Conservation (phyloP, 1,140 invertebrate species). For the Ostrea edulis region DNA sequence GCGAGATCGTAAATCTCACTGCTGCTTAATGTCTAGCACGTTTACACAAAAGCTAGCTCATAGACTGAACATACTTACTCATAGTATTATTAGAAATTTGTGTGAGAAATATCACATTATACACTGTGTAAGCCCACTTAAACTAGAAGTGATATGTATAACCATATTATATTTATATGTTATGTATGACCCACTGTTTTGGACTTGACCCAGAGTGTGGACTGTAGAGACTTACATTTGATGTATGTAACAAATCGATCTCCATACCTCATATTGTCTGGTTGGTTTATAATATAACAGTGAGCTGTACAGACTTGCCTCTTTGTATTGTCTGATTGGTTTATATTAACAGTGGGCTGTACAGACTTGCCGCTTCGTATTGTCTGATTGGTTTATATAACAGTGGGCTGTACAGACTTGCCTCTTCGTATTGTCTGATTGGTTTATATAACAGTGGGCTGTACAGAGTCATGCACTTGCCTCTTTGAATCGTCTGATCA, state of each 20-base stretch:
- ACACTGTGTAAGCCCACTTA: too few relatives aligned
- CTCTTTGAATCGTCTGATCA: conserved; percentile 90
- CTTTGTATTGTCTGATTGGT: conserved; percentile 91
- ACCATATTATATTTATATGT: too few relatives aligned
- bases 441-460: conserved; percentile 93
- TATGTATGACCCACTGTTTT: too few relatives aligned
- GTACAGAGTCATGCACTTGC: too few relatives aligned
- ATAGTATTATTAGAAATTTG: conserved; percentile 86
- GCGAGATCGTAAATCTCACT: too few relatives aligned
- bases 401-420: conserved; percentile 81
- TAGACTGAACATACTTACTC: conserved; percentile 81
- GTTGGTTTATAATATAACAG: conserved; percentile 96
- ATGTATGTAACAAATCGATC: conserved; percentile 95
- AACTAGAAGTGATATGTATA: too few relatives aligned
- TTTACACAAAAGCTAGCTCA: too few relatives aligned
- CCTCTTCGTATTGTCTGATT: conserved; percentile 90
- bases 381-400: conserved; percentile 95
- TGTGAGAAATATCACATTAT: too few relatives aligned
- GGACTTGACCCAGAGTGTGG: too few relatives aligned
- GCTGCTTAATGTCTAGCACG: too few relatives aligned
- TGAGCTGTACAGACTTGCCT: conserved; percentile 81
- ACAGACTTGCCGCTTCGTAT: conserved; percentile 85
- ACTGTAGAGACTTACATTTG: conserved; percentile 84
- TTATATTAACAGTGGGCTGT: conserved; percentile 91
- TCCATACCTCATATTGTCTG: conserved; percentile 90